A percentile compares a stretch with the other conserved stretches of the same genome.
phyloP scores from a whole-genome alignment of 2,113 vertebrate genomes.

The Castor canadensis region DNA sequence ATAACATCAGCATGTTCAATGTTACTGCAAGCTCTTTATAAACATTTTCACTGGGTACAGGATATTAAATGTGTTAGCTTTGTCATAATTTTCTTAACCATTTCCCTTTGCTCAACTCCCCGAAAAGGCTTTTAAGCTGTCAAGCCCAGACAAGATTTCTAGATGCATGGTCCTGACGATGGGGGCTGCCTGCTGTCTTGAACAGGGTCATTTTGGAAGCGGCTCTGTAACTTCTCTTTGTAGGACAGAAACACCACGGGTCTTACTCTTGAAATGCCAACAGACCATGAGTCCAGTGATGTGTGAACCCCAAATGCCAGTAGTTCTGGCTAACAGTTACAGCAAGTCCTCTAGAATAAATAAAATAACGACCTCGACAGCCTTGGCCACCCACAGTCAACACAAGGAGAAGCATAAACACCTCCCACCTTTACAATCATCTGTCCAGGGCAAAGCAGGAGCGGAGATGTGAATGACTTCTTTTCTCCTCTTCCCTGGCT shows the following conservation, averaged over 20 bases:
- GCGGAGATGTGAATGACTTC: not conserved
- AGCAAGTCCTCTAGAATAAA: conserved; percentile 60
- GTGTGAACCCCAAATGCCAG: conserved; percentile 54
- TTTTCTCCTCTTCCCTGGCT: not conserved
- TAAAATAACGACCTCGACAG: not conserved
- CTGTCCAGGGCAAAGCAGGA: not conserved
- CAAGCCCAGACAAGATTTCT: conserved; percentile 38
- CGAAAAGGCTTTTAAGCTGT: conserved; percentile 55
- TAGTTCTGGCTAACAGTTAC: conserved; percentile 31
- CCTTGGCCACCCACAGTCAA: conserved; percentile 35
- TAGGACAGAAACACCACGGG: not conserved
- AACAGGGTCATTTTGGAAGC: not conserved
- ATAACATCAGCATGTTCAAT: conserved; percentile 17
- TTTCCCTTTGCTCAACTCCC: conserved; percentile 16
- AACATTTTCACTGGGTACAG: conserved; percentile 20
- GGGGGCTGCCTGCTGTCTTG: not conserved
- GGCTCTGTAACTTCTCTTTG: not conserved
- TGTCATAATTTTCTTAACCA: conserved; percentile 50
- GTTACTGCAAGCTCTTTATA: conserved; percentile 21
- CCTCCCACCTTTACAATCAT: not conserved
- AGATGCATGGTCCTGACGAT: not conserved
- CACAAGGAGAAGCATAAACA: not conserved
- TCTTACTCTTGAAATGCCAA: conserved; percentile 30
- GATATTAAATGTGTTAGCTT: conserved; percentile 9
- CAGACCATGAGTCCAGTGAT: not conserved